Base-by-base conservation (phyloP, 2,113 vertebrate species). In the Zosterops pallidus region DNA sequence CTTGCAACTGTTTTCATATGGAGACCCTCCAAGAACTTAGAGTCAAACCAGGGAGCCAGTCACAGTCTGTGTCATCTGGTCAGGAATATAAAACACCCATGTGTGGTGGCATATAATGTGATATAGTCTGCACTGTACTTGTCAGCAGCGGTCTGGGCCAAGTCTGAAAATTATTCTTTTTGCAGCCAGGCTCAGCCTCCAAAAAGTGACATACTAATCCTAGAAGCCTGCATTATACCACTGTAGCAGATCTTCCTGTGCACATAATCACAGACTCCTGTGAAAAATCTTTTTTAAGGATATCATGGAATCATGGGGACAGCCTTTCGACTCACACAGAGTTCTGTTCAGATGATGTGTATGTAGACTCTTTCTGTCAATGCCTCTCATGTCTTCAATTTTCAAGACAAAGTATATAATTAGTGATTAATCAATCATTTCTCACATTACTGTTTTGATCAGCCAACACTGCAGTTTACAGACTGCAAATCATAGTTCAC, bases 301-400 rank as follows among this genome's bases (percentile, higher is more conserved):
- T 57, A 52, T 20, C 7, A 28, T 29, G 15, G 53, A 59, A 25
- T 53, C 19, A 59, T n/a, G 21, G 0, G 4, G 21, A 56, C 47
- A 57, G 11, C 19, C 42, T 55, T 71, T 80, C 22, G 28, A 6
- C 22, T 76, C 37, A 53, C 41, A 52, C 4, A 46, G 24, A 14
- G 9, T 7, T 71, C 42, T 33, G 5, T 29, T 63, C 42, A 46
- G 28, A 59, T 25, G 6, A 29, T 0, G 0, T 22, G 7, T 12
- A 18, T 8, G 6, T 37, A 33, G 42, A 21, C 11, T 44, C 14
- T 64, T 83, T 75, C 55, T 50, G 17, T 6, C 29, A 55, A 41
- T 76, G 67, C 14, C 19, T 68, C n/a, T 83, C 31, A 44, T 59
- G 17, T 23, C 17, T 76, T 83, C 3, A 2, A 19, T 89, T 76